Evolutionary conservation across 2,113 vertebrate species (phyloP).

Genomic region (Vireo altiloquus): DNA sequence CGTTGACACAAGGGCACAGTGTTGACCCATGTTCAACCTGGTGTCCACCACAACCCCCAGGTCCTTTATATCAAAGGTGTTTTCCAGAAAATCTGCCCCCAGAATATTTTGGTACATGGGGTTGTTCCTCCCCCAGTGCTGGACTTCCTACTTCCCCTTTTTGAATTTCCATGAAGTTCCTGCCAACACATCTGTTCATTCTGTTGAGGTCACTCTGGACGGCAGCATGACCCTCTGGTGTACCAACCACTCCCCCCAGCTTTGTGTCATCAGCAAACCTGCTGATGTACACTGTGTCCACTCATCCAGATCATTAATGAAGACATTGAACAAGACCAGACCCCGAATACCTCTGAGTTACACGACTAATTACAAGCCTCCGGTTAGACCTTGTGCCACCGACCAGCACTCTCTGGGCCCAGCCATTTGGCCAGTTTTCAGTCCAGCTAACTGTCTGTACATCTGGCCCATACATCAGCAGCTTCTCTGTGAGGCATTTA

Average conservation of each 20-base stretch:
- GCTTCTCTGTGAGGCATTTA: not conserved
- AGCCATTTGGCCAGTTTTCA: not conserved
- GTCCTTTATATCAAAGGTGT: not conserved
- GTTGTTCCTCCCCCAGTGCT: not conserved
- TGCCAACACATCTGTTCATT: not conserved
- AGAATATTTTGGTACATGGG: not conserved
- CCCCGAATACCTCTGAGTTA: not conserved
- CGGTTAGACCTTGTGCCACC: not conserved
- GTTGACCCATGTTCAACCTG: not conserved
- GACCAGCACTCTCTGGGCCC: not conserved
- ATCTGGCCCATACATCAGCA: not conserved
- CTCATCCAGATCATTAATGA: not conserved
- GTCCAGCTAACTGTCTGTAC: not conserved
- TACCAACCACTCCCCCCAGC: not conserved
- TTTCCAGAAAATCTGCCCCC: fast-evolving
- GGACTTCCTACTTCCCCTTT: not conserved
- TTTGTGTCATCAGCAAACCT: not conserved
- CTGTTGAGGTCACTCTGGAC: not conserved
- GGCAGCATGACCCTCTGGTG: not conserved
- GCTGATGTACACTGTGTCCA: not conserved
- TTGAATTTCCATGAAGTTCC: not conserved
- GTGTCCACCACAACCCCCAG: fast-evolving
- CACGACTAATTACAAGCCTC: fast-evolving
- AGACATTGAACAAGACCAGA: not conserved
- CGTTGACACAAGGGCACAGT: not conserved